Conservation (phyloP, 2,888 invertebrate genomes). For the Noctua pronuba region DNA sequence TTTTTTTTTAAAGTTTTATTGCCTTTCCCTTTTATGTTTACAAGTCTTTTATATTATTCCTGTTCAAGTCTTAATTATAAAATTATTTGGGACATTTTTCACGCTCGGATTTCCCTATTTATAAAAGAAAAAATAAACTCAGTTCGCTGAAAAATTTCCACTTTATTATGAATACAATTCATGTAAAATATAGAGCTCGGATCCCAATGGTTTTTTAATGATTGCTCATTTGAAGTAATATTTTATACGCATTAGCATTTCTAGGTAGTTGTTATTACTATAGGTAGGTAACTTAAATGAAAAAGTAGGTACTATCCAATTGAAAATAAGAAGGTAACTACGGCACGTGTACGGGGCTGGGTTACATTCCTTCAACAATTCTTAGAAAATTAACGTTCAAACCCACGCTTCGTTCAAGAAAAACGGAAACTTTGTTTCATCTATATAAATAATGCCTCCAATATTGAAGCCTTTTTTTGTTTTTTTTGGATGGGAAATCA, state of each 20-base stretch:
- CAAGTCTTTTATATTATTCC: background rate
- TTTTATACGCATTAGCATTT: conserved; percentile 3
- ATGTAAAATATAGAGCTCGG: conserved; percentile 16
- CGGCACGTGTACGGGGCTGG: background rate
- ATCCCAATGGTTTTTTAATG: conserved; percentile 33
- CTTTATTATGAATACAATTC: conserved; percentile 31
- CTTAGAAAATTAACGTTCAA: background rate
- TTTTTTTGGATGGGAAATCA: too few relatives aligned
- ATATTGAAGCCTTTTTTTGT: too few relatives aligned
- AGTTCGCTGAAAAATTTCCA: background rate
- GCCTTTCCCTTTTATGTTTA: background rate
- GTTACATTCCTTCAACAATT: background rate
- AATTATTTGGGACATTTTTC: conserved; percentile 19
- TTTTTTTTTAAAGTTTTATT: too few relatives aligned
- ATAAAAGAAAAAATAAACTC: conserved; percentile 23
- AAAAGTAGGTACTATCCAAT: background rate
- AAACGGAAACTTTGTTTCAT: background rate
- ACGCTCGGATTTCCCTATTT: too few relatives aligned
- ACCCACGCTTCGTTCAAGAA: background rate
- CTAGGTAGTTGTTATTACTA: background rate
- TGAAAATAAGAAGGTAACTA: background rate
- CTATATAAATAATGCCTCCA: background rate
- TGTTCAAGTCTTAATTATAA: conserved; percentile 16
- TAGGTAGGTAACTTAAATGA: background rate
- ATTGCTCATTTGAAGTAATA: conserved; percentile 35